Base-by-base conservation (phyloP, 2,797 vertebrate genomes). In the Danio aesculapii region DNA sequence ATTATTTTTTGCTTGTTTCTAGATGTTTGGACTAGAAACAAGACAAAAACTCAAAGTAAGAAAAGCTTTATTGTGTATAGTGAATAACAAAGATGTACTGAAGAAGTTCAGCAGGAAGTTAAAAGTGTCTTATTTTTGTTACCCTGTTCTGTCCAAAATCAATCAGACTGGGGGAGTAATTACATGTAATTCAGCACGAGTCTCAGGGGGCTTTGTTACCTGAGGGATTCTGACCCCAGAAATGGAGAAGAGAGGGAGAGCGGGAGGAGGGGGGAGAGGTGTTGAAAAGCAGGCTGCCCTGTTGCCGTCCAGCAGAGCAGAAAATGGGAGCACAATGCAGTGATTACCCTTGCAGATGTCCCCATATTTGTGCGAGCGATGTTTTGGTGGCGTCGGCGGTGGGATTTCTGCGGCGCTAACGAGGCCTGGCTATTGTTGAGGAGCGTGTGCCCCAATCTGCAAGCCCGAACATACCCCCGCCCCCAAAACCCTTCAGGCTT, bases 331-430 rank as follows among this genome's bases (percentile, higher is more conserved):
- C 92, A 99, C 97, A 98, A 97, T 97, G 92, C 94, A 93, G 95
- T 95, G 95, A 97, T 98, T 96, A 97, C 97, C 95, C 96, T 97
- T 97, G 96, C 96, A 97, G 97, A 96, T 98, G 96, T 96, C 96
- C 92, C 96, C 95, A 91, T 97, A 95, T 97, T 94, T 92, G 89
- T 89, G 90, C 74, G 13, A 77, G 77, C 78, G 81, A 87, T 83
- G 82, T 85, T 79, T 76, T 70, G 75, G 73, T 77, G 75, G 87
- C 66, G 53, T 83, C 87, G 89, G 82, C 66, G 82, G 86, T 72
- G 11, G 84, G 85, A 91, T 90, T 84, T 87, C 86, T 89, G 86
- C 75, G 88, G 88, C 87, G 88, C 90, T 90, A 10, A 72, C 85
- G 90, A 89, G 91, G 89, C 87, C 82, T 88, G 64, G 84, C 87